Conservation (phyloP, 1,140 invertebrate genomes). For the Drosophila bocki region DNA sequence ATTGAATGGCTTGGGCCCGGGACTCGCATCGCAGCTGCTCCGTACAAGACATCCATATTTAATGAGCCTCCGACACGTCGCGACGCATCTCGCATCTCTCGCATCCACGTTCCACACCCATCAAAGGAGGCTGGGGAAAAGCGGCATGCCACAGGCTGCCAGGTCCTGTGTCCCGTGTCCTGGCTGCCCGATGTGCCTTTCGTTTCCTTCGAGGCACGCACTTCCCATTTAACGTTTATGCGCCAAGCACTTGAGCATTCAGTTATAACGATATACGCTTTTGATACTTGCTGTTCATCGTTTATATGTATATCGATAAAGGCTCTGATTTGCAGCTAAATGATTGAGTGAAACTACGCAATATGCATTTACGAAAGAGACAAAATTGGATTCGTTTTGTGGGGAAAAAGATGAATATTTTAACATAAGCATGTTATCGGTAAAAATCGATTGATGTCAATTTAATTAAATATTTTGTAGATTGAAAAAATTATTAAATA, state of each 20-base stretch:
- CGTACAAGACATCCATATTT: slow-evolving; percentile 80
- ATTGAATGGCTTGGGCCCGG: slow-evolving; percentile 69
- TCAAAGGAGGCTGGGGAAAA: slow-evolving; percentile 8
- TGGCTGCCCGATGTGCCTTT: slow-evolving; percentile 7
- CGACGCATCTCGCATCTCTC: slow-evolving; percentile 38
- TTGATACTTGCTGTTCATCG: neutral
- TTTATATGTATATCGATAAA: slow-evolving; percentile 14
- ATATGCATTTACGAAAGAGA: too few species aligned
- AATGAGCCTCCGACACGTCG: slow-evolving; percentile 74
- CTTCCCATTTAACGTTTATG: slow-evolving; percentile 44
- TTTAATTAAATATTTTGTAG: neutral
- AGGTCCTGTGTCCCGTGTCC: slow-evolving; percentile 9
- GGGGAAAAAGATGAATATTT: too few species aligned
- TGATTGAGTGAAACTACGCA: neutral
- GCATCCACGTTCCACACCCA: slow-evolving; percentile 9
- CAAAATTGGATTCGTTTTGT: neutral
- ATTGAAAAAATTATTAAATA: neutral
- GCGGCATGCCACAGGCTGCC: slow-evolving; percentile 31
- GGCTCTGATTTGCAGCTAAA: slow-evolving; percentile 4
- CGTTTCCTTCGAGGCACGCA: slow-evolving; percentile 25
- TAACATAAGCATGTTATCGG: neutral
- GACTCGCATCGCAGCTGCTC: slow-evolving; percentile 59
- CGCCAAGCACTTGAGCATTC: slow-evolving; percentile 1
- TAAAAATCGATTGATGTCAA: neutral
- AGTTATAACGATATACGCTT: neutral